Evolutionary conservation across 2,797 vertebrate genomes (phyloP).

Genomic region (Lacerta agilis): DNA sequence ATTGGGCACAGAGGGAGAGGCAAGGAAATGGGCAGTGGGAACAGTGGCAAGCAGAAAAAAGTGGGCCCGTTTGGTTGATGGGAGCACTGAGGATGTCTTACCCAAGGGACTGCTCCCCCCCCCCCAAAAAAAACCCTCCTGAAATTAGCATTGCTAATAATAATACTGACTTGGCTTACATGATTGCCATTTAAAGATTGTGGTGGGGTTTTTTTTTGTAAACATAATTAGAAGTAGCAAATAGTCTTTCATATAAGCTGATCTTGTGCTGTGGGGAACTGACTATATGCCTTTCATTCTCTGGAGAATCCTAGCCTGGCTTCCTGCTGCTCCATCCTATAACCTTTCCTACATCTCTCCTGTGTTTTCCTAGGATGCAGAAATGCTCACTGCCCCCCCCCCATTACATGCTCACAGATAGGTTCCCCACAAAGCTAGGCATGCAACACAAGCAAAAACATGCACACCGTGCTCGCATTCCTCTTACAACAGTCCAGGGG

Average conservation of each 20-base stretch:
- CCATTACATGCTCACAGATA: not conserved
- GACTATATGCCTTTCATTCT: not conserved
- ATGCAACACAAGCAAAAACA: not conserved
- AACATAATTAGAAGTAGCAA: not conserved
- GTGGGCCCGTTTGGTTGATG: not conserved
- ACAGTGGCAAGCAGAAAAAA: not conserved
- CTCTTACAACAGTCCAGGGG: not conserved
- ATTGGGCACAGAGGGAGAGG: not conserved
- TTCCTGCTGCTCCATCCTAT: too few relatives aligned
- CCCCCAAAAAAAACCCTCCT: too few relatives aligned
- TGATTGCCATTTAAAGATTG: not conserved
- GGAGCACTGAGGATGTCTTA: not conserved
- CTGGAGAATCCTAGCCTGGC: not conserved
- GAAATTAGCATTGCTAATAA: not conserved
- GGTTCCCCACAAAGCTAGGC: not conserved
- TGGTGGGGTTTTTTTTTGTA: not conserved
- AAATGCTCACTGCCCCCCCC: not conserved
- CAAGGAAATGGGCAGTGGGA: not conserved
- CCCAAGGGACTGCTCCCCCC: not conserved
- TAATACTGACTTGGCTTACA: not conserved
- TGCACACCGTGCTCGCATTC: not conserved
- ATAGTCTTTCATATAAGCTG: not conserved
- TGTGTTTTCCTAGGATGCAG: not conserved
- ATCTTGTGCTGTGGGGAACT: not conserved
- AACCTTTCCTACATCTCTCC: not conserved